These are phyloP conservation scores for Acrobeloides nanus DNA, from an alignment of 2,888 invertebrate genomes.

Conservation along the genomic window DNA sequence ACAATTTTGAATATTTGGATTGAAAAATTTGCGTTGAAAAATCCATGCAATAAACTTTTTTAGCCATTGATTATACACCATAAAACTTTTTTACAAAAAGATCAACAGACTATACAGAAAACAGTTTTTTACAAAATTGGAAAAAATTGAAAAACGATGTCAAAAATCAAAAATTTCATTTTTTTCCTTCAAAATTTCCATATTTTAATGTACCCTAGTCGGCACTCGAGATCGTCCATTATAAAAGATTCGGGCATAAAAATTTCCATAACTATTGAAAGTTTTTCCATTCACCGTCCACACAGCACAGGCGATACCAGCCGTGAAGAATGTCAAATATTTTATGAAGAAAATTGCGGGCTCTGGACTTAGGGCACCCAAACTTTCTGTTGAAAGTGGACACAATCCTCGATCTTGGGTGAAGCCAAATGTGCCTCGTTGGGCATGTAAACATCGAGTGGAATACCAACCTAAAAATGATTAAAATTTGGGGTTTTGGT, in stretches of 20 bases:
- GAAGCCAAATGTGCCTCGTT: constrained; percentile 42
- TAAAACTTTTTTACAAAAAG: too few relatives aligned
- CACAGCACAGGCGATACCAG: constrained; percentile 87
- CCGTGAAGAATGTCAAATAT: constrained; percentile 87
- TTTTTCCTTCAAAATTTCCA: background rate
- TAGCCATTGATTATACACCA: too few relatives aligned
- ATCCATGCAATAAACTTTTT: too few relatives aligned
- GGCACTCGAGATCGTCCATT: constrained; percentile 30
- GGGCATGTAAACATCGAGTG: constrained; percentile 30
- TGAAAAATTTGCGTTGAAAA: too few relatives aligned
- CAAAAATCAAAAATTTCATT: too few relatives aligned
- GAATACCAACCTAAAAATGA: constrained; percentile 39
- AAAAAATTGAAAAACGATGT: too few relatives aligned
- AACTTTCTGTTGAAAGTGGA: constrained; percentile 20
- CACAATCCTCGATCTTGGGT: constrained; percentile 31
- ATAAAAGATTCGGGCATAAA: constrained; percentile 23
- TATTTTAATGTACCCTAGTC: constrained; percentile 29
- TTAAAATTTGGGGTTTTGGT: constrained; percentile 5
- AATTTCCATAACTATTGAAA: constrained; percentile 70
- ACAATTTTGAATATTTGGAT: too few relatives aligned
- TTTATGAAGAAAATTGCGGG: constrained; percentile 51
- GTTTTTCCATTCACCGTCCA: constrained; percentile 97
- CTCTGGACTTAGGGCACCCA: constrained; percentile 25
- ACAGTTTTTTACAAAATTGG: too few relatives aligned
- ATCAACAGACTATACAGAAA: too few relatives aligned